These are phyloP conservation scores for Lagocephalus sceleratus DNA, from an alignment of 2,797 vertebrate species.

Conservation along the genomic window DNA sequence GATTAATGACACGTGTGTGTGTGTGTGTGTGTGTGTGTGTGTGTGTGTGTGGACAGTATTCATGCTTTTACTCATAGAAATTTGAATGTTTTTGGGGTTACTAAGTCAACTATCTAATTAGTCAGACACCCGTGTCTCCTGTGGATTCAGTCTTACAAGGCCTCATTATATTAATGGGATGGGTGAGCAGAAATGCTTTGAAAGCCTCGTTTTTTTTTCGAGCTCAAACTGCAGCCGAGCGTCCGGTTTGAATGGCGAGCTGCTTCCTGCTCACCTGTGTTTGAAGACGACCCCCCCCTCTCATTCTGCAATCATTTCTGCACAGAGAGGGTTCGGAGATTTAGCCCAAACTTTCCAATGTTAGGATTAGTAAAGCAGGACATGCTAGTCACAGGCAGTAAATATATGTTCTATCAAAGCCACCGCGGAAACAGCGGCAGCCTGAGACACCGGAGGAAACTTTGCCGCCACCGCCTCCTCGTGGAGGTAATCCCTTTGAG, in stretches of 20 bases:
- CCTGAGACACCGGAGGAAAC: constrained; percentile 29
- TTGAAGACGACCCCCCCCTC: neutral
- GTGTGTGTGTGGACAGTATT: too few species aligned
- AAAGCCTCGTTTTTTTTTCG: neutral
- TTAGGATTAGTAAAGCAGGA: constrained; percentile 18
- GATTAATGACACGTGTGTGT: too few species aligned
- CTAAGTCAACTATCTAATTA: neutral
- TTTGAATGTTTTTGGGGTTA: neutral
- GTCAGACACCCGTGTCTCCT: neutral
- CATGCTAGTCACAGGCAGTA: constrained; percentile 14
- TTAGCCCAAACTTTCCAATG: constrained; percentile 9
- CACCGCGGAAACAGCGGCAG: constrained; percentile 39
- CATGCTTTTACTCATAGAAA: neutral
- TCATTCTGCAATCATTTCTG: neutral
- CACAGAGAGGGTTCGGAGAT: constrained; percentile 4
- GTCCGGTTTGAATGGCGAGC: neutral
- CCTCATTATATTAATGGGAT: too few species aligned
- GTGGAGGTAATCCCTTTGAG: constrained; percentile 43
- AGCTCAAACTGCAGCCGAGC: neutral
- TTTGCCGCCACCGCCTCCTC: constrained; percentile 33
- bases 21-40: too few species aligned
- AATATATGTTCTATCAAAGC: constrained; percentile 21
- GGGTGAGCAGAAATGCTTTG: too few species aligned
- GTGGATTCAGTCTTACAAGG: neutral
- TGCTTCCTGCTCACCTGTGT: neutral